Percentiles rank a stretch among this genome's conserved stretches.
These are phyloP conservation scores for Sebastes variabilis DNA, from an alignment of 2,797 vertebrate species.

Conservation along the genomic window DNA sequence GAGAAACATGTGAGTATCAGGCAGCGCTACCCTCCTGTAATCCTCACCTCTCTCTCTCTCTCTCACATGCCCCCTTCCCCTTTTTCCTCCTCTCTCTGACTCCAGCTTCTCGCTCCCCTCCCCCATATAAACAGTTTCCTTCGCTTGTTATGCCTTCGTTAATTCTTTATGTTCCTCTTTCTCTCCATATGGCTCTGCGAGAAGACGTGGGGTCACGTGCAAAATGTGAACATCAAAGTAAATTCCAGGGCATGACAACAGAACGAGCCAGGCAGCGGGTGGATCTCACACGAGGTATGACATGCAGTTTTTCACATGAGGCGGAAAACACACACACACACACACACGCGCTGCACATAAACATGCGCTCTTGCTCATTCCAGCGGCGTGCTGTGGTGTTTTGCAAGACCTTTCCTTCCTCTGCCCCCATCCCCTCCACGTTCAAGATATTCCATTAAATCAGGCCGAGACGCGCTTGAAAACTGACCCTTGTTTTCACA, in stretches of 20 bases:
- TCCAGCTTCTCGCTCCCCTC: conserved; percentile 29
- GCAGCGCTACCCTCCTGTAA: conserved; percentile 23
- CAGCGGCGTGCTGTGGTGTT: conserved; percentile 41
- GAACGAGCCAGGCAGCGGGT: not conserved
- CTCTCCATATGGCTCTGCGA: not conserved
- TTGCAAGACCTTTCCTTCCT: conserved; percentile 61
- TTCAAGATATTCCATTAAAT: conserved; percentile 52
- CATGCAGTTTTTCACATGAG: conserved; percentile 21
- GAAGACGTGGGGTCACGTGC: conserved; percentile 20
- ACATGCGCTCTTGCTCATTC: conserved; percentile 28
- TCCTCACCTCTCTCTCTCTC: conserved; percentile 53
- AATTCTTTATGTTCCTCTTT: conserved; percentile 48
- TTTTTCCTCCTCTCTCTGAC: not conserved
- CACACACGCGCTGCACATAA: not conserved
- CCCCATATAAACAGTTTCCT: conserved; percentile 37
- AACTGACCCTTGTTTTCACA: conserved; percentile 62
- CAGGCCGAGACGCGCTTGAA: conserved; percentile 52
- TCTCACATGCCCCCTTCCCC: conserved; percentile 25
- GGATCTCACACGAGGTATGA: conserved; percentile 20
- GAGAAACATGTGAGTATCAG: conserved; percentile 53
- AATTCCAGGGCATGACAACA: conserved; percentile 31
- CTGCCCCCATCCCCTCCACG: conserved; percentile 17
- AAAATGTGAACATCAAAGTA: conserved; percentile 35
- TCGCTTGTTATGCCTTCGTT: conserved; percentile 48
- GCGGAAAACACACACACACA: not conserved